Percentiles rank a stretch among this genome's conserved stretches.
Conservation (phyloP, 37 sponge, comb jelly and placozoan genomes). For the Sycon ciliatum region DNA sequence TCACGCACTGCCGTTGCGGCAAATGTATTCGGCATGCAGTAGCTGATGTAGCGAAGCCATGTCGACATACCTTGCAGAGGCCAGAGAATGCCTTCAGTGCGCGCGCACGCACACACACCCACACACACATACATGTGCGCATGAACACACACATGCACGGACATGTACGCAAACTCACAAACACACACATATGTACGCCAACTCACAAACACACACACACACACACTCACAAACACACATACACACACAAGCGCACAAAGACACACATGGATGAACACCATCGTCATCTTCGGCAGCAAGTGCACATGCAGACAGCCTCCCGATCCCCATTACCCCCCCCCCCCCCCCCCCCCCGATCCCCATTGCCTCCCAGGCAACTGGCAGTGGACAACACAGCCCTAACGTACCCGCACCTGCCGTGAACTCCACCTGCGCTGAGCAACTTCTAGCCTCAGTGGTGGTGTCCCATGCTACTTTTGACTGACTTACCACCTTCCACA, state of each 20-base stretch:
- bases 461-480: too few species aligned
- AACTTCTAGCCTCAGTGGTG: too few species aligned
- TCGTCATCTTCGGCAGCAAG: too few species aligned
- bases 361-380: too few species aligned
- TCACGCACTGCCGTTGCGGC: constrained; percentile 65
- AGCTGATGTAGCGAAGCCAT: constrained; percentile 50
- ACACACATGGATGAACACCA: constrained; percentile 18
- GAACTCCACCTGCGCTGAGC: too few species aligned
- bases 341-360: too few species aligned
- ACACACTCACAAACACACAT: constrained; percentile 29
- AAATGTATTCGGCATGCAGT: constrained; percentile 49
- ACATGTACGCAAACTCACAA: constrained; percentile 30
- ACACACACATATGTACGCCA: not conserved
- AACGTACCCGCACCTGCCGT: too few species aligned
- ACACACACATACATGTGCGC: constrained; percentile 23
- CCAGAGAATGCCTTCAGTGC: constrained; percentile 67
- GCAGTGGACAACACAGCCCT: too few species aligned
- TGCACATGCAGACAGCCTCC: too few species aligned
- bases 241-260: constrained; percentile 34
- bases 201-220: constrained; percentile 20
- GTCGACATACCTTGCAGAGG: constrained; percentile 68
- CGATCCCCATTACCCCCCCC: too few species aligned
- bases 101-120: not conserved
- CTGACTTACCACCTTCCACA: too few species aligned
- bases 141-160: constrained; percentile 27